Evolutionary conservation across 2,797 vertebrate species (phyloP), one percentile per base, ranked within the genome.

Genomic region (Triplophysa yarkandensis): DNA sequence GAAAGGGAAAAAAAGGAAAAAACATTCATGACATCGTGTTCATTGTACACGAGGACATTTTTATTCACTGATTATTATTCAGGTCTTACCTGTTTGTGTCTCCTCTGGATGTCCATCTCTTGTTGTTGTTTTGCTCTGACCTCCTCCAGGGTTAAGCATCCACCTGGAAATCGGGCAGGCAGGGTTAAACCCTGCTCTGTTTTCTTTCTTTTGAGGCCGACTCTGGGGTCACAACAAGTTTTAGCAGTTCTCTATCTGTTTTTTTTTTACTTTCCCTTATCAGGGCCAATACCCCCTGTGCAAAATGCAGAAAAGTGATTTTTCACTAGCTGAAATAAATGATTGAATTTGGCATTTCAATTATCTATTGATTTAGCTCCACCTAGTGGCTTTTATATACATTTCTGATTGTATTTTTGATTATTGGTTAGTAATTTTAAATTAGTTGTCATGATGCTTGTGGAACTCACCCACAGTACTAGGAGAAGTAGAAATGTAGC

Each of bases 101-200:
- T 87, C 79, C 69, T 85, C 55, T 79, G 88, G 1, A 83, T 83
- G 52, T 86, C 80, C 84, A 89, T 85, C 72, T 89, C 88, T 82
- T 89, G 83, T 71, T 92, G 86, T 80, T 91, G 90, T 78, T 87
- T 90, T 57, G 72, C 76, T 13, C 89, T 83, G 0, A 90, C 90
- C 78, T 91, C 89, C 81, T 92, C 87, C 80, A 92, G 84, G 77
- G 87, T 90, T 86, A 91, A 74, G 41, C 88, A 84, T 11, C 89
- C 89, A 34, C 90, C 91, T 90, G 83, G 16, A 1, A 5, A 73
- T 60, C 1, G 4, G 63, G 41, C 25, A 74, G 28, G 17, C 8
- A 17, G 17, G 30, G 17, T 62, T 39, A 27, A 62, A 36, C 30
- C 9, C 61, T 19, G 1, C 5, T 43, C 9, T 27, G 0, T 19